phyloP scores from a whole-genome alignment of 2,113 vertebrate genomes.

The Microtus pennsylvanicus region DNA sequence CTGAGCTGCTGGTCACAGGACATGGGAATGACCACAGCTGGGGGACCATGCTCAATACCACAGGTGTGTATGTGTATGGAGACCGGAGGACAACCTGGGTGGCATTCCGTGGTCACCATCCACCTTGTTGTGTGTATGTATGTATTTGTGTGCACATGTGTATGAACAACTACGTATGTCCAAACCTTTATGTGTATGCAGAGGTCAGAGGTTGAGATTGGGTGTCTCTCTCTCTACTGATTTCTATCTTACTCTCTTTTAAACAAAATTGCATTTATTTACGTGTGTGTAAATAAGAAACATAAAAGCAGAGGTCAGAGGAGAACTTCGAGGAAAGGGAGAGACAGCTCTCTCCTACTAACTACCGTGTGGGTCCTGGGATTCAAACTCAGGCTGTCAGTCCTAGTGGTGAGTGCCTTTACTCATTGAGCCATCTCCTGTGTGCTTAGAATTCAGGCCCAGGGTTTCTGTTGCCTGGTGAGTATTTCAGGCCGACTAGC shows the following conservation, averaged over 20 bases:
- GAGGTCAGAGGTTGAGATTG: background rate
- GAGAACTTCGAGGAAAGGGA: background rate
- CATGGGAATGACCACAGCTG: background rate
- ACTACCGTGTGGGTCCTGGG: background rate
- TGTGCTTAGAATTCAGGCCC: background rate
- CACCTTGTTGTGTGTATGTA: background rate
- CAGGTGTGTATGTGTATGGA: too few relatives aligned
- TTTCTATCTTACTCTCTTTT: background rate
- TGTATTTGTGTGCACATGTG: background rate
- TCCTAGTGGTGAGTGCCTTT: background rate
- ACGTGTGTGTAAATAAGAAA: too few relatives aligned
- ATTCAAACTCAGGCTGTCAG: background rate
- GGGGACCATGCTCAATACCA: too few relatives aligned
- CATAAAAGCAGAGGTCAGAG: background rate
- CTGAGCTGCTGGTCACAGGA: background rate
- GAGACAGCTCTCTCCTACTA: background rate
- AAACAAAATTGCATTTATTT: background rate
- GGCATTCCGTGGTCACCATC: background rate
- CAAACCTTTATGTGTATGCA: background rate
- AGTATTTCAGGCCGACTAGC: background rate
- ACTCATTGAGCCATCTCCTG: background rate
- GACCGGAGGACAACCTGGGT: background rate
- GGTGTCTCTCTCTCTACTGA: background rate
- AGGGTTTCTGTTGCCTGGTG: background rate
- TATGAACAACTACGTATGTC: background rate